Conservation (phyloP, 2,797 vertebrate genomes). For the Gymnopithys bicolor region DNA sequence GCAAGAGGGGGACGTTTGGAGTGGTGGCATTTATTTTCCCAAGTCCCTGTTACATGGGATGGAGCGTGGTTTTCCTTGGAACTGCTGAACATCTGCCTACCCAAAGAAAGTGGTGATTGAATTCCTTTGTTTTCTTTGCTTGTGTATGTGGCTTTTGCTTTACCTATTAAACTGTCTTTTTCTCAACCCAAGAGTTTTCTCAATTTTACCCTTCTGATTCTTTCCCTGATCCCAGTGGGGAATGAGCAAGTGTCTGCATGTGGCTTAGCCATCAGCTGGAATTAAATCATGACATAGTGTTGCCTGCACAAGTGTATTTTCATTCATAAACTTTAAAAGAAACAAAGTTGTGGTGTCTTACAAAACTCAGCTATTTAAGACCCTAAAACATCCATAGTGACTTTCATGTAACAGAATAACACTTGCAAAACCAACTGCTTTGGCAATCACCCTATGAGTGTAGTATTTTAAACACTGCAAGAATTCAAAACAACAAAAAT, state of each 20-base stretch:
- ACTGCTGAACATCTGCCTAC: not conserved
- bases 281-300: not conserved
- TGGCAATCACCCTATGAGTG: not conserved
- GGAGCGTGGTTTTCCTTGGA: not conserved
- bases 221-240: not conserved
- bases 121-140: not conserved
- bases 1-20: not conserved
- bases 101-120: fast-evolving
- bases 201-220: not conserved
- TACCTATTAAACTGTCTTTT: not conserved
- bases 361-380: constrained; percentile 11
- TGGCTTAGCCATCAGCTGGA: not conserved
- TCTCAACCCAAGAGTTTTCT: not conserved
- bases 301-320: not conserved
- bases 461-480: not conserved
- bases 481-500: not conserved
- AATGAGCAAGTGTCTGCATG: fast-evolving
- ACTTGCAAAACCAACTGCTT: not conserved
- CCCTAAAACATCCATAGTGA: not conserved
- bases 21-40: not conserved
- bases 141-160: not conserved
- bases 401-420: not conserved
- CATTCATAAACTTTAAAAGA: not conserved
- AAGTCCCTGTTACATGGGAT: fast-evolving
- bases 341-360: not conserved